Base-by-base conservation (phyloP, 1,140 invertebrate species). In the Octopus bimaculoides region DNA sequence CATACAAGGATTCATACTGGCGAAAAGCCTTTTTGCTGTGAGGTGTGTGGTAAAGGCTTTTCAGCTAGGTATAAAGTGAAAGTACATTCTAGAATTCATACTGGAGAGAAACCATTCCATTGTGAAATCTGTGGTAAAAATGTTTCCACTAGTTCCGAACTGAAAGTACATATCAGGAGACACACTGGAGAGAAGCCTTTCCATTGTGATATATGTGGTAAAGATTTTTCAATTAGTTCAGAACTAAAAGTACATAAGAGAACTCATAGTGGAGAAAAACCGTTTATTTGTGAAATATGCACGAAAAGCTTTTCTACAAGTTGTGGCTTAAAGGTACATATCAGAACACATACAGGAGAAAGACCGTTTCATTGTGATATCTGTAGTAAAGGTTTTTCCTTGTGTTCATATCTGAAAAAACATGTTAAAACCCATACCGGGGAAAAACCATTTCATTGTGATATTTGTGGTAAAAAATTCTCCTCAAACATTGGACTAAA, bases 271-370 rank as follows among this genome's bases (percentile, higher is more conserved):
- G 81, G 81, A n/a, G 79, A 80, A 17, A 82, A 76, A 52, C 79
- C 79, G 93, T 95, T 78, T 95, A 96, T 86, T 92, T 93, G 53
- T 93, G 92, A 93, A 4, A 93, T 96, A 71, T 97, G 96, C 85
- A 93, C 95, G 78, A 95, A 96, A 86, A 92, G 93, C 52, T 93
- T 96, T 79, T 95, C 95, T 83, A 94, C 95, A 10, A 94, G 95
- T 85, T 96, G 95, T 52, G 97, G 96, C 1, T 90, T 98, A 56
- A 98, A 96, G 41, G 97, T 97, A 89, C 96, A 98, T 91, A 91
- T 97, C 69, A 91, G 96, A 85, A 97, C 54, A 71, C 82, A 81
- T 52, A 74, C 78, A 4, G 82, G 79, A 5, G 74, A 77, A 5
- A 61, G 71, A 17, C 73, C 78, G 6, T 81, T 55, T 76, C 61